These are phyloP conservation scores for Rhinoraja longicauda DNA, from an alignment of 2,797 vertebrate genomes.

Conservation along the genomic window DNA sequence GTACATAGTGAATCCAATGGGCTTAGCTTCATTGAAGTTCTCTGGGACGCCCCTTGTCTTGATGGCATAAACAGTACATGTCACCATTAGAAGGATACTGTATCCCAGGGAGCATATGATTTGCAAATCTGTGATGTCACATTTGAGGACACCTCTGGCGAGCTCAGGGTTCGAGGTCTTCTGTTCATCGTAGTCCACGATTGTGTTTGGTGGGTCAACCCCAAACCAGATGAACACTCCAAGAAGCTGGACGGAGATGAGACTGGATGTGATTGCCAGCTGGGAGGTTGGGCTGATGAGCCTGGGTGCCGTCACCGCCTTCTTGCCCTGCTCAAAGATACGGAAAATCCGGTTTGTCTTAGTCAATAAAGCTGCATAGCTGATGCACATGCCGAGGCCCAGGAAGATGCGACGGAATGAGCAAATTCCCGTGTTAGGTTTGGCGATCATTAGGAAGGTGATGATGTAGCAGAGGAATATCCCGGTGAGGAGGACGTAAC, in stretches of 20 bases:
- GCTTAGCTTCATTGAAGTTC: slow-evolving; percentile 98
- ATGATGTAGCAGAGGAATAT: slow-evolving; percentile 98
- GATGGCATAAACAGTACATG: slow-evolving; percentile 98
- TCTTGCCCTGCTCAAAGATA: slow-evolving; percentile 97
- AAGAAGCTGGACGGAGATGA: slow-evolving; percentile 90
- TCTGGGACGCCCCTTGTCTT: slow-evolving; percentile 97
- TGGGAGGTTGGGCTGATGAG: slow-evolving; percentile 96
- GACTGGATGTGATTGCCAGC: slow-evolving; percentile 87
- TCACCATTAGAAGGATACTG: slow-evolving; percentile 98
- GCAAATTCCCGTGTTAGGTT: slow-evolving; percentile 84
- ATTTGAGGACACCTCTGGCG: slow-evolving; percentile 90
- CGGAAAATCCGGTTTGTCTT: slow-evolving; percentile 98
- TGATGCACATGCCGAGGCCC: slow-evolving; percentile 97
- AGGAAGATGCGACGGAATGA: slow-evolving; percentile 92
- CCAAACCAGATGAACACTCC: slow-evolving; percentile 96
- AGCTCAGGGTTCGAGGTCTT: slow-evolving; percentile 83
- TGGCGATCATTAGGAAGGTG: slow-evolving; percentile 97
- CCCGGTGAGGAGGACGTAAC: slow-evolving; percentile 90
- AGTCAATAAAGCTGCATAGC: slow-evolving; percentile 90
- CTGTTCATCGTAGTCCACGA: slow-evolving; percentile 93
- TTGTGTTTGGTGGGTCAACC: slow-evolving; percentile 89
- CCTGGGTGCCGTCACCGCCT: slow-evolving; percentile 85
- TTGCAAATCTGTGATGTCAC: slow-evolving; percentile 97
- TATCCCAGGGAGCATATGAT: slow-evolving; percentile 98
- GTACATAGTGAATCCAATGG: slow-evolving; percentile 99